Evolutionary conservation across 2,888 invertebrate species (phyloP).

Genomic region (Cephus pulcher): DNA sequence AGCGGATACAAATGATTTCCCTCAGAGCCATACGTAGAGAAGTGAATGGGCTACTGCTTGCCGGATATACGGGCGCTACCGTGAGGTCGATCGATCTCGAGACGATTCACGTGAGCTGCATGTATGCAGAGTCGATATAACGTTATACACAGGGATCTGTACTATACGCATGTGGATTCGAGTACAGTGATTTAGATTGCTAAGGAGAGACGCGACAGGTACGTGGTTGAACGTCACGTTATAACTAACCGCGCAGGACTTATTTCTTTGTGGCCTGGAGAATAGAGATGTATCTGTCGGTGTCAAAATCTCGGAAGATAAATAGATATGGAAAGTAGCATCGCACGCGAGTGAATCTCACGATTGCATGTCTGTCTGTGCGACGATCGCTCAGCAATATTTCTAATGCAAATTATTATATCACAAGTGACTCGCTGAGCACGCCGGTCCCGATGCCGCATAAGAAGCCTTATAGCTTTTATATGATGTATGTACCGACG

Average conservation of each 20-base stretch:
- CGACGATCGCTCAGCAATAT: background rate
- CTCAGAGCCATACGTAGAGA: background rate
- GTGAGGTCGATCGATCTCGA: background rate
- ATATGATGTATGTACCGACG: background rate
- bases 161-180: background rate
- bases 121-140: background rate
- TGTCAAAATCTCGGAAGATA: background rate
- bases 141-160: background rate
- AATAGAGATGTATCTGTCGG: background rate
- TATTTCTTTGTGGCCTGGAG: background rate
- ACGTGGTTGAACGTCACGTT: background rate
- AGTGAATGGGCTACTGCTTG: background rate
- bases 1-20: background rate
- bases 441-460: background rate
- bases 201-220: background rate
- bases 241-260: background rate
- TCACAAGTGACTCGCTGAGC: background rate
- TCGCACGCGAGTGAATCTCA: background rate
- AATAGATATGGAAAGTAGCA: background rate
- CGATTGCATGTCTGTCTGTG: background rate
- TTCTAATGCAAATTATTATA: background rate
- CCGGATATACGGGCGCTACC: background rate
- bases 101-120: background rate
- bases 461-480: background rate
- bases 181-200: background rate